Evolutionary conservation across 1,140 invertebrate genomes (phyloP).

Genomic region (Ceratina calcarata): DNA sequence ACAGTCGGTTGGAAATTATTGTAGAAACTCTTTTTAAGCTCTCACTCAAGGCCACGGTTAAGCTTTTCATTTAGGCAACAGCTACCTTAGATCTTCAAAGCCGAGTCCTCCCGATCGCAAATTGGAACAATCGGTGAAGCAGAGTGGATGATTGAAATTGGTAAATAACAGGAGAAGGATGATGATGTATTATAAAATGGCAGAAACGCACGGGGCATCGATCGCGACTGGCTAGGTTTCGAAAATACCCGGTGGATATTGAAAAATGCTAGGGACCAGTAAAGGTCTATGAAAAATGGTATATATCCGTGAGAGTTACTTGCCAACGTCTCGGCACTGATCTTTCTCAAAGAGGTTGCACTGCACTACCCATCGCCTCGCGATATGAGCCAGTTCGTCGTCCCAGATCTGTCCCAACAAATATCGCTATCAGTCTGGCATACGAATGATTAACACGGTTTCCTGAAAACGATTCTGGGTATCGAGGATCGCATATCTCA

Average conservation of each 20-base stretch:
- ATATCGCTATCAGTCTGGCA: slow-evolving; percentile 25
- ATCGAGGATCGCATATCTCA: background rate
- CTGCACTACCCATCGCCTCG: slow-evolving; percentile 84
- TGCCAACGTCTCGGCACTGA: slow-evolving; percentile 80
- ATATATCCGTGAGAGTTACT: slow-evolving; percentile 66
- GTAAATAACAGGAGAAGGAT: background rate
- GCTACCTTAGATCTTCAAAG: no score
- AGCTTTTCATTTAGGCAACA: no score
- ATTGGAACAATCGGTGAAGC: no score
- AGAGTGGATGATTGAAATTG: no score
- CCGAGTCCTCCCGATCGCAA: no score
- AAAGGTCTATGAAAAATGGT: slow-evolving; percentile 54
- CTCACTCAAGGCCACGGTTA: no score
- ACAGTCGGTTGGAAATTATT: no score
- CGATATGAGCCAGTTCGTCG: slow-evolving; percentile 82
- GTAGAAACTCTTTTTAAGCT: no score
- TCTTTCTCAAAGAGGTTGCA: slow-evolving; percentile 82
- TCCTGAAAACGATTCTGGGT: background rate
- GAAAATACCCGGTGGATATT: slow-evolving; percentile 48
- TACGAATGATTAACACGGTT: slow-evolving; percentile 36
- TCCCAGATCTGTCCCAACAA: slow-evolving; percentile 81
- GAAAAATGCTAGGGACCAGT: slow-evolving; percentile 58
- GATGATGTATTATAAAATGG: slow-evolving; percentile 5
- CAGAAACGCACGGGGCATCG: slow-evolving; percentile 5
- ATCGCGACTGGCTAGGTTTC: slow-evolving; percentile 33